Evolutionary conservation across 2,113 vertebrate species (phyloP).

Genomic region (Clarias gariepinus): DNA sequence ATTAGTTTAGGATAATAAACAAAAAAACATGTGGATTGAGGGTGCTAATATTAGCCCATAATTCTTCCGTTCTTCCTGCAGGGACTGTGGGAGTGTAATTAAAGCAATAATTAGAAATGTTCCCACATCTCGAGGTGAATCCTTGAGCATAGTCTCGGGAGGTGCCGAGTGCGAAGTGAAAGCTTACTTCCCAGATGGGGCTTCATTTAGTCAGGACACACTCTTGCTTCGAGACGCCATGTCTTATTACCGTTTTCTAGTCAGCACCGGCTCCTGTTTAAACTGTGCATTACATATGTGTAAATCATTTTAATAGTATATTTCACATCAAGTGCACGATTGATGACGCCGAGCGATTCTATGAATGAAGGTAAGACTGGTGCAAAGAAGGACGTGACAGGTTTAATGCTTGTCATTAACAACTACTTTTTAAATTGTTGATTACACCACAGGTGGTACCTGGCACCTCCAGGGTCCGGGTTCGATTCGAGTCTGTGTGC

Average conservation of each 20-base stretch:
- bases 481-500: too few relatives aligned
- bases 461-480: too few relatives aligned
- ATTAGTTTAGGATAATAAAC: constrained; percentile 30
- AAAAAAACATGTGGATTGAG: constrained; percentile 13
- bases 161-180: constrained; percentile 65
- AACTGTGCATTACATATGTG: neutral
- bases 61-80: constrained; percentile 40
- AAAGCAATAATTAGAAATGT: constrained; percentile 68
- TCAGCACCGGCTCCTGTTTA: constrained; percentile 1
- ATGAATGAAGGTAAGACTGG: neutral
- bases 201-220: constrained; percentile 41
- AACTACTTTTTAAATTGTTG: neutral
- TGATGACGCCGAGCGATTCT: neutral
- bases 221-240: constrained; percentile 4
- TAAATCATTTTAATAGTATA: neutral
- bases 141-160: constrained; percentile 58
- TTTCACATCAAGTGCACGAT: neutral
- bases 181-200: constrained; percentile 50
- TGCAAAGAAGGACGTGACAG: neutral
- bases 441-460: neutral
- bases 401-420: neutral
- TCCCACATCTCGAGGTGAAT: constrained; percentile 57
- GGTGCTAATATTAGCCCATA: constrained; percentile 41
- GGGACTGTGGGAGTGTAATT: constrained; percentile 70
- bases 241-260: neutral